Evolutionary conservation across 2,888 invertebrate species (phyloP).

Genomic region (Ophion slaviceki): DNA sequence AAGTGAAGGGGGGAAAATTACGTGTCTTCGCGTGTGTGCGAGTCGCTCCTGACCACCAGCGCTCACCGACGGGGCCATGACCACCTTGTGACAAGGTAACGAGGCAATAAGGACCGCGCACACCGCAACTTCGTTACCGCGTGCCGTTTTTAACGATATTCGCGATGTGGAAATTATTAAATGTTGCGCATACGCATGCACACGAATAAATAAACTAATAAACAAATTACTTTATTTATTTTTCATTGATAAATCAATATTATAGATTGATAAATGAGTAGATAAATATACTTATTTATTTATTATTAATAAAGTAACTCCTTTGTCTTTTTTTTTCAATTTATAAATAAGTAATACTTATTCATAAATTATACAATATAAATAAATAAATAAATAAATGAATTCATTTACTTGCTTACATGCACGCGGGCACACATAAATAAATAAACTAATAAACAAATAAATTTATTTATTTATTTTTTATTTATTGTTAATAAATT

Average conservation of each 20-base stretch:
- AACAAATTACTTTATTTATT: neutral
- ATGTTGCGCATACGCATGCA: conserved; percentile 17
- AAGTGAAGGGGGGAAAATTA: conserved; percentile 64
- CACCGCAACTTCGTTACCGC: conserved; percentile 51
- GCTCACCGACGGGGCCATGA: conserved; percentile 79
- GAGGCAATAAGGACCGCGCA: conserved; percentile 68
- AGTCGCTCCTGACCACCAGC: conserved; percentile 77
- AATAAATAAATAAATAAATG: too few species aligned
- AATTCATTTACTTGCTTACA: neutral
- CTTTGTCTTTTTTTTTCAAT: too few species aligned
- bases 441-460: neutral
- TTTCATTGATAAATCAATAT: too few species aligned
- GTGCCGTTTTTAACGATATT: conserved; percentile 40
- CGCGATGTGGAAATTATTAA: conserved; percentile 56
- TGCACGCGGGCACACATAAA: neutral
- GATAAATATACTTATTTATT: too few species aligned
- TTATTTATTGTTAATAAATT: too few species aligned
- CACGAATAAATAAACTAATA: neutral
- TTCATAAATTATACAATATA: too few species aligned
- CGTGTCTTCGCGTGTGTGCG: conserved; percentile 58
- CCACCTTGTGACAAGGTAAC: conserved; percentile 83
- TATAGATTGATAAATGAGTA: too few species aligned
- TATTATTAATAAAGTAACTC: too few species aligned
- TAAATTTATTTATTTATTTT: neutral
- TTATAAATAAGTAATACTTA: too few species aligned